Evolutionary conservation across 2,113 vertebrate genomes (phyloP), one percentile per base, ranked within the genome.

Genomic region (Phrynocephalus versicolor): DNA sequence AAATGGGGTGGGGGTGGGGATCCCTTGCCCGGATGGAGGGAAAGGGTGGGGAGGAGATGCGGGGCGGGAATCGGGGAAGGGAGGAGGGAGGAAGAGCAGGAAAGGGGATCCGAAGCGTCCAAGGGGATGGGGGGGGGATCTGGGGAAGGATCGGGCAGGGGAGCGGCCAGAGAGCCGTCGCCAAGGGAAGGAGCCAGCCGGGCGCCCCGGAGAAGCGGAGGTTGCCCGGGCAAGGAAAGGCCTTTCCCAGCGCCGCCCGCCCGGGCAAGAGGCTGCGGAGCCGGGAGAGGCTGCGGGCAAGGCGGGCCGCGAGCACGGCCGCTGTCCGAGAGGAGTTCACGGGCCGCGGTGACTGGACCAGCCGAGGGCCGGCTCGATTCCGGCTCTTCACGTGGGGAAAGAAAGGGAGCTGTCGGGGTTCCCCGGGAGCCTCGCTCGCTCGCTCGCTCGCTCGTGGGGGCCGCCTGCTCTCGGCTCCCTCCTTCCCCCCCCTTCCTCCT

Each of bases 371-470:
- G n/a, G n/a, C n/a, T n/a, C n/a, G n/a, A n/a, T 41, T 37, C 76
- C 75, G 64, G 51, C 83, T 78, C 84, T 79, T 85, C 84, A 85
- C 84, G 67, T 79, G 84, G 76, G 76, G 33, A 60, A 51, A 27
- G 18, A 51, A 6, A n/a, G 21, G 65, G 45, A 21, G 58, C 35
- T 16, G 65, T 41, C 30, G 76, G 51, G 7, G 82, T 41, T 76
- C 51, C 64, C 45, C 6, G 74, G 64, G 65, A 55, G 62, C 74
- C 83, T 85, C 74, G 65, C n/a, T n/a, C n/a, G n/a, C n/a, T n/a
- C n/a, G n/a, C n/a, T n/a, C n/a, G n/a, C n/a, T n/a, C n/a, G 62
- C 62, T 62, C 16, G 23, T 21, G 18, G 76, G 35, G 67, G 39
- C n/a, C n/a, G 65, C 75, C 75, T 79, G 64, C 51, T 33, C 74